phyloP scores from a whole-genome alignment of 2,113 vertebrate species.

The Poecile atricapillus region DNA sequence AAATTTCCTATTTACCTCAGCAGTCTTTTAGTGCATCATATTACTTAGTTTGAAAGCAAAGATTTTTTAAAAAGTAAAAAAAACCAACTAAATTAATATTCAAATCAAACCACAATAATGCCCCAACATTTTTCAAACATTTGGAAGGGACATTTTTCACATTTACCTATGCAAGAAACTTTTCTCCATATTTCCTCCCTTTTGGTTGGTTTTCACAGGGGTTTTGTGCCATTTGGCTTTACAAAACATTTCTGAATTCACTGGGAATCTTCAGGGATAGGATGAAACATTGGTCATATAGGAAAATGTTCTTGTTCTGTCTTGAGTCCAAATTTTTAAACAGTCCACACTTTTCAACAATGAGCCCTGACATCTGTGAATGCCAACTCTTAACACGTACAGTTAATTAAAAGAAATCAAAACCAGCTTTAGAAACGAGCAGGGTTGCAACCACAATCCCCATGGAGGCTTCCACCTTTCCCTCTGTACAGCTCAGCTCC shows the following conservation, averaged over 20 bases:
- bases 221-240: neutral
- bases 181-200: neutral
- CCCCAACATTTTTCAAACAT: neutral
- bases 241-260: neutral
- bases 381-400: neutral
- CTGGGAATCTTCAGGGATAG: too few relatives aligned
- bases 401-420: neutral
- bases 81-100: too few relatives aligned
- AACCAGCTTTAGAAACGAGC: neutral
- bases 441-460: neutral
- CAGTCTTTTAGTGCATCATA: neutral
- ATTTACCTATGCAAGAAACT: neutral
- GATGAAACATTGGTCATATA: fast-evolving
- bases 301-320: neutral
- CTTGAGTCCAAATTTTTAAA: neutral
- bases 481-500: neutral
- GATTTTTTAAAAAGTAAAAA: neutral
- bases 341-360: neutral
- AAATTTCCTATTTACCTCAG: neutral
- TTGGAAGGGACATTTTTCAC: neutral
- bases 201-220: neutral
- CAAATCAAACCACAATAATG: neutral
- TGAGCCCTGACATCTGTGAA: neutral
- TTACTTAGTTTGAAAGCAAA: neutral
- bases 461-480: neutral